These are phyloP conservation scores for Cromileptes altivelis DNA, from an alignment of 2,113 vertebrate species.

Conservation along the genomic window DNA sequence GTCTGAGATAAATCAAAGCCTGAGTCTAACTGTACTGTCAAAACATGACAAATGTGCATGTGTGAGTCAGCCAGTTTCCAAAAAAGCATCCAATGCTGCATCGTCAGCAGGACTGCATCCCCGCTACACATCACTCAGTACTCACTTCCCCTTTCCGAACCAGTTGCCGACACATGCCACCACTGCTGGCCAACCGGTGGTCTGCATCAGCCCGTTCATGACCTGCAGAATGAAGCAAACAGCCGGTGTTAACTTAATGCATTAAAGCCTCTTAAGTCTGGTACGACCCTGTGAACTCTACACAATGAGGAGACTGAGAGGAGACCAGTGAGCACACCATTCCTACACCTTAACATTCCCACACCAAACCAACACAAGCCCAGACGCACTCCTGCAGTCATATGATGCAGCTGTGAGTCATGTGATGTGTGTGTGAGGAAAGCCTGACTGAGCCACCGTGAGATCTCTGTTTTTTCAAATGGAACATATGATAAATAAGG, in stretches of 20 bases:
- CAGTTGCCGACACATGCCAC: slow-evolving; percentile 97
- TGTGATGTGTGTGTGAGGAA: slow-evolving; percentile 40
- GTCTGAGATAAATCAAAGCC: neutral
- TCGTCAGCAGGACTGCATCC: slow-evolving; percentile 46
- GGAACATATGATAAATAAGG: neutral
- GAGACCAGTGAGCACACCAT: neutral
- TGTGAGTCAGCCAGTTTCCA: slow-evolving; percentile 1
- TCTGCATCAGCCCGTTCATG: slow-evolving; percentile 94
- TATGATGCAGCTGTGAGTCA: slow-evolving; percentile 54
- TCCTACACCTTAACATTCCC: slow-evolving; percentile 6
- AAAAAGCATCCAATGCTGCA: slow-evolving; percentile 1
- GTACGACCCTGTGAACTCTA: neutral
- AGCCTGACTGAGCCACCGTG: slow-evolving; percentile 38
- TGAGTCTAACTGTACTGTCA: neutral
- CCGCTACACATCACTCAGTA: slow-evolving; percentile 23
- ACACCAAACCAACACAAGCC: neutral
- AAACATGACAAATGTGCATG: slow-evolving; percentile 16
- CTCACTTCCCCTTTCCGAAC: slow-evolving; percentile 99
- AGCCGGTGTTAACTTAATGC: neutral
- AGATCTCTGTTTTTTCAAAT: slow-evolving; percentile 18
- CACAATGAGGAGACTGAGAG: neutral
- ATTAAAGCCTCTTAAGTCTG: neutral
- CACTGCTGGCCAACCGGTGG: slow-evolving; percentile 95
- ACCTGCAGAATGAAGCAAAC: slow-evolving; percentile 80
- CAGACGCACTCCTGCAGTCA: slow-evolving; percentile 27